Conservation (phyloP, 2,888 invertebrate genomes). For the Oscheius myriophilus region DNA sequence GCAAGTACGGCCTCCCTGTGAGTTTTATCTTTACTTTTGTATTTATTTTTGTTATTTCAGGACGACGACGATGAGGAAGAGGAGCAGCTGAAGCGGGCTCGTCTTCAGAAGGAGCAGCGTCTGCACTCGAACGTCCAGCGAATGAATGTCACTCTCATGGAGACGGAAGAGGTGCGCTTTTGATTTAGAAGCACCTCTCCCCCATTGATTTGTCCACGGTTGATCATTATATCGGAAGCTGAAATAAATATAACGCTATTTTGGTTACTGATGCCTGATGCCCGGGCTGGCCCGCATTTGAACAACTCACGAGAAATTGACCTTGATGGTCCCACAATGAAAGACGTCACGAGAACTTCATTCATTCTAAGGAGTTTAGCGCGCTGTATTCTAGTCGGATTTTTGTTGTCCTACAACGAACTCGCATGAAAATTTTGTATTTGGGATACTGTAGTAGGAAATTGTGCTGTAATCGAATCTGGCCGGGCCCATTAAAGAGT, state of each 20-base stretch:
- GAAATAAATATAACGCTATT: neutral
- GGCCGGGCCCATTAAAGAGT: no score
- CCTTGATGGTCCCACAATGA: no score
- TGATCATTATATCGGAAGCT: neutral
- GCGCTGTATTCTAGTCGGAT: no score
- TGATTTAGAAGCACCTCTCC: conserved; percentile 5
- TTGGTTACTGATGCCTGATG: neutral
- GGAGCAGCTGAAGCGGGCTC: conserved; percentile 15
- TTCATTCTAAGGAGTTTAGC: no score
- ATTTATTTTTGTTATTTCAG: conserved; percentile 17
- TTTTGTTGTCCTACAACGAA: no score
- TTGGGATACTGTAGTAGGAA: no score
- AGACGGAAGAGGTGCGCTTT: conserved; percentile 29
- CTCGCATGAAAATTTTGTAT: no score
- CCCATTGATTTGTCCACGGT: no score
- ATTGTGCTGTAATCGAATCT: no score
- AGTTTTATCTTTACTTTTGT: conserved; percentile 12
- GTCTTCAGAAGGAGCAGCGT: conserved; percentile 30
- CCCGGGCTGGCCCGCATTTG: no score
- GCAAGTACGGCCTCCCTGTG: conserved; percentile 73
- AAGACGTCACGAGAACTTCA: no score
- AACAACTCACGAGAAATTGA: no score
- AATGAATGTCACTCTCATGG: conserved; percentile 12
- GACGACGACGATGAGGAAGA: conserved; percentile 52
- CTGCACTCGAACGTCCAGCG: conserved; percentile 42